Evolutionary conservation across 2,797 vertebrate species (phyloP), one percentile per base, ranked within the genome.

Genomic region (Gobionotothen gibberifrons): DNA sequence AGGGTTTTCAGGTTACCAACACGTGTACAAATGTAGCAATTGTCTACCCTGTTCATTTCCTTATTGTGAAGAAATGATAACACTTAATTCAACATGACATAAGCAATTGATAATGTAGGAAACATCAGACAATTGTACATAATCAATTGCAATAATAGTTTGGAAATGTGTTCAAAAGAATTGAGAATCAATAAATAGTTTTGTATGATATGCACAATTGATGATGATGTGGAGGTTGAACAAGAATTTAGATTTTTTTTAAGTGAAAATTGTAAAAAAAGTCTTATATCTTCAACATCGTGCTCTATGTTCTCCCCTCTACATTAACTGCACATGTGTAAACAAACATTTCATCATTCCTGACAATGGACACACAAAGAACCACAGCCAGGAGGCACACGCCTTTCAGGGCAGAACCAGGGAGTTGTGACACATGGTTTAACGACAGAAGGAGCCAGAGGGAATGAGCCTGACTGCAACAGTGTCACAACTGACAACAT

Each of bases 281-380:
- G 7, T 9, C 6, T 7, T 36, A 36, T 9, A 36, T 36, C 32
- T 36, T 9, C 32, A 36, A 36, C 32, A 6, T 36, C 8, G 6
- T 36, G 32, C 32, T 36, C 32, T 36, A 36, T 36, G 32, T 36
- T 36, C 32, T 9, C 21, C 13, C 5, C 36, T 82, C 15, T 14
- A 5, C 56, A 36, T 43, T 66, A 47, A 44, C 29, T 15, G 43
- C 22, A 44, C 53, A 43, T 5, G 10, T 71, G 53, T 52, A 62
- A 73, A 75, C 56, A 62, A 17, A 53, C 2, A 19, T 3, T 61
- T 80, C 59, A 53, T 72, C 66, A 46, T 52, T 58, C 46, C 29
- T 68, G 47, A 72, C 46, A 56, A 13, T 47, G 11, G 43, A 68
- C 69, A 79, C 56, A 69, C 62, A 21, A 8, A 2, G 0, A 58